Conservation (phyloP, 2,888 invertebrate species). For the Platycheirus albimanus region DNA sequence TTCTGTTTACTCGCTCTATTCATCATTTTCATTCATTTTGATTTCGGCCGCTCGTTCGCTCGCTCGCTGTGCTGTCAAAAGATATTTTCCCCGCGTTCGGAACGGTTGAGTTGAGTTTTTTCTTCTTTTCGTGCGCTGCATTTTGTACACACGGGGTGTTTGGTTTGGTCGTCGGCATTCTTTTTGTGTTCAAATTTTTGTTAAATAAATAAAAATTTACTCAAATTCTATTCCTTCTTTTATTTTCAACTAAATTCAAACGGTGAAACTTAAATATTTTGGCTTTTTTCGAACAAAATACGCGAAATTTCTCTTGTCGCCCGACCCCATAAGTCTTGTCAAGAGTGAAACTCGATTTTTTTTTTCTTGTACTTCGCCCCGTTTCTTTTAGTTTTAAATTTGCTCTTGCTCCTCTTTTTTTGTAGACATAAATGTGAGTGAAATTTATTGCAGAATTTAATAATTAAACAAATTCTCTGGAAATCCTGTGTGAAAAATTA, state of each 20-base stretch:
- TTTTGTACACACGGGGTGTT: conserved; percentile 61
- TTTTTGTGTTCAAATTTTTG: conserved; percentile 73
- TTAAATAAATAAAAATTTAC: conserved; percentile 42
- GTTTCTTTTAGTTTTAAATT: conserved; percentile 28
- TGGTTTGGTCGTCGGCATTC: conserved; percentile 75
- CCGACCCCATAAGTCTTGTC: not conserved
- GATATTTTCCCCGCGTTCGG: conserved; percentile 73
- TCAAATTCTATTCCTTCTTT: conserved; percentile 33
- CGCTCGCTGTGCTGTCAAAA: conserved; percentile 60
- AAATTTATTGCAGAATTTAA: conserved; percentile 13
- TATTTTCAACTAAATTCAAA: conserved; percentile 16
- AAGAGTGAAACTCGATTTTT: conserved; percentile 55
- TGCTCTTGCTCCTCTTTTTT: conserved; percentile 11
- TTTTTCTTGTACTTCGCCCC: conserved; percentile 39
- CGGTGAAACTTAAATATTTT: not conserved
- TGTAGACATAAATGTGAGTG: conserved; percentile 53
- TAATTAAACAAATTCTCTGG: conserved; percentile 39
- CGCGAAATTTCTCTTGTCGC: conserved; percentile 49
- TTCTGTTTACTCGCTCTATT: not conserved
- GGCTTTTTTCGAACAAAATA: conserved; percentile 16
- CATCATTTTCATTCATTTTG: not conserved
- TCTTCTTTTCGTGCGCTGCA: conserved; percentile 69
- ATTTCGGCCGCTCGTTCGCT: conserved; percentile 33
- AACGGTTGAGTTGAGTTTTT: conserved; percentile 68
- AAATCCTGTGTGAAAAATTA: conserved; percentile 60